These are phyloP conservation scores for Amiota mariae DNA, from an alignment of 2,888 invertebrate species.

Conservation along the genomic window DNA sequence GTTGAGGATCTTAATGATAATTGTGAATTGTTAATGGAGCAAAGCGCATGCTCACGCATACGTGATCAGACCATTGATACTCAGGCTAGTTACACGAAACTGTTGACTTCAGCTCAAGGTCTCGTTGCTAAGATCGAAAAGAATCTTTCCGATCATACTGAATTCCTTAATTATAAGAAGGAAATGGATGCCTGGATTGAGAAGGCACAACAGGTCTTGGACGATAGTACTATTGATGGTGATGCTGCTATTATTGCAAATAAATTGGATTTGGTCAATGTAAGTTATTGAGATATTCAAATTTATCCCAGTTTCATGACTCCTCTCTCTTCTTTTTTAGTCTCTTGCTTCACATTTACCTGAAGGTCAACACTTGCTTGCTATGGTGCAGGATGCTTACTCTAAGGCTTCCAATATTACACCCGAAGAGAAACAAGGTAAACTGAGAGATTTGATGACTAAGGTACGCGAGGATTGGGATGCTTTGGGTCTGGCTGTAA, in stretches of 20 bases:
- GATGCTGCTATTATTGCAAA: constrained; percentile 85
- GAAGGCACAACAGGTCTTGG: constrained; percentile 85
- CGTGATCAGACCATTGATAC: constrained; percentile 89
- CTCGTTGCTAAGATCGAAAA: constrained; percentile 90
- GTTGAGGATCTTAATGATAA: constrained; percentile 90
- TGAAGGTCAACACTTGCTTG: constrained; percentile 88
- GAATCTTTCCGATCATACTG: constrained; percentile 91
- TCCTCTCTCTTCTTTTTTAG: constrained; percentile 53
- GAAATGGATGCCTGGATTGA: constrained; percentile 89
- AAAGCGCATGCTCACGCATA: constrained; percentile 88
- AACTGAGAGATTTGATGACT: constrained; percentile 83
- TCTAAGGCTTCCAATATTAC: constrained; percentile 88
- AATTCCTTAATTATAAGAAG: constrained; percentile 89
- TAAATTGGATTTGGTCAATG: constrained; percentile 86
- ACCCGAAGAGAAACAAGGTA: constrained; percentile 86
- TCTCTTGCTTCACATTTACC: constrained; percentile 79
- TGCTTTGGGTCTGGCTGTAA: constrained; percentile 89
- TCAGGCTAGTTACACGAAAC: constrained; percentile 86
- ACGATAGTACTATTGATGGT: constrained; percentile 87
- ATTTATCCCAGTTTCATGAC: neutral
- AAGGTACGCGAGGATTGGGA: constrained; percentile 90
- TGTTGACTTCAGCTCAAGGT: constrained; percentile 86
- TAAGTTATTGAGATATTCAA: constrained; percentile 68
- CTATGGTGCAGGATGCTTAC: constrained; percentile 88
- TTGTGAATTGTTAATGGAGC: constrained; percentile 89